These are phyloP conservation scores for Harpagus bidentatus DNA, from an alignment of 2,113 vertebrate species.

Conservation along the genomic window DNA sequence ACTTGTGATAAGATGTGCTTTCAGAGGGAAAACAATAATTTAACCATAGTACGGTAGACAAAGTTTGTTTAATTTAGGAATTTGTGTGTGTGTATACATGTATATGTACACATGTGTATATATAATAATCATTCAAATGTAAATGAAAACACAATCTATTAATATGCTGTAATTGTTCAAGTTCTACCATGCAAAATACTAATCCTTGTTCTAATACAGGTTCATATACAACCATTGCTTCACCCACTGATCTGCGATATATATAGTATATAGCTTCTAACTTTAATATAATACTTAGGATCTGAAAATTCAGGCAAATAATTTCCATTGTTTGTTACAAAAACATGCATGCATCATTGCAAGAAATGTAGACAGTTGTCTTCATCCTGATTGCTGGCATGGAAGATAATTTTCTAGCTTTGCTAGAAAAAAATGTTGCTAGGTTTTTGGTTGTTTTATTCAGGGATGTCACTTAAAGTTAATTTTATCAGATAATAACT, in stretches of 20 bases:
- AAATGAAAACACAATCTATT: background rate
- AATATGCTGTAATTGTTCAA: background rate
- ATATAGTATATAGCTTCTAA: background rate
- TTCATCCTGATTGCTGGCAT: background rate
- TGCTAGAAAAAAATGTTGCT: background rate
- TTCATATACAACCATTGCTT: background rate
- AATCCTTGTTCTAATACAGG: background rate
- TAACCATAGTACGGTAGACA: rapidly evolving
- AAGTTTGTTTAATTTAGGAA: background rate
- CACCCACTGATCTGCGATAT: background rate
- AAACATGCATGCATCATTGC: background rate
- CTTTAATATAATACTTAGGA: background rate
- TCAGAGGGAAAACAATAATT: background rate
- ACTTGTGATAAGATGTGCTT: background rate
- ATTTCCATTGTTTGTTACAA: background rate
- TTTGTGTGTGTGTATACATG: background rate
- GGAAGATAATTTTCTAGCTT: background rate
- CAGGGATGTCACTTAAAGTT: background rate
- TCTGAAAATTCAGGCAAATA: background rate
- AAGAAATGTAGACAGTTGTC: background rate
- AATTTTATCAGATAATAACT: background rate
- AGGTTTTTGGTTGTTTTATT: background rate
- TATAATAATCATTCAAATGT: background rate
- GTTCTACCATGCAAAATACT: background rate
- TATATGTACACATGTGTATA: background rate